Evolutionary conservation across 2,113 vertebrate species (phyloP).

Genomic region (Tamias sibiricus): DNA sequence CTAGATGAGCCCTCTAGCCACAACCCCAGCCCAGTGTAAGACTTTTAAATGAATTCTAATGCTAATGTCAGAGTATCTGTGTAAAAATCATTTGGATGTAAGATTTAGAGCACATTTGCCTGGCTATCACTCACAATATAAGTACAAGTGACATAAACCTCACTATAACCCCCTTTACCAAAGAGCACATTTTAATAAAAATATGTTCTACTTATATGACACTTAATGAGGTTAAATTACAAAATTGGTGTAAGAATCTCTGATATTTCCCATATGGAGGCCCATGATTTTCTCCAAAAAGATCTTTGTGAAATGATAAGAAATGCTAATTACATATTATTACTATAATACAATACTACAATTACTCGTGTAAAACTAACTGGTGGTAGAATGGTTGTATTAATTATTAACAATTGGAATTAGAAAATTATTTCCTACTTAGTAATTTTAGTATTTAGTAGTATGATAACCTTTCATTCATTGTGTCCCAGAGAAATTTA

Average conservation of each 20-base stretch:
- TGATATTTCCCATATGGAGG: not conserved
- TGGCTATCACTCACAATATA: not conserved
- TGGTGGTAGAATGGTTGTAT: not conserved
- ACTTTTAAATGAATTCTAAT: slow-evolving; percentile 40
- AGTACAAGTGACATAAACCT: not conserved
- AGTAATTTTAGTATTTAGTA: slow-evolving; percentile 46
- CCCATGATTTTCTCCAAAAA: slow-evolving; percentile 22
- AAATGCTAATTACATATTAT: slow-evolving; percentile 44
- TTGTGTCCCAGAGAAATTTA: slow-evolving; percentile 25
- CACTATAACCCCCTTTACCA: slow-evolving; percentile 17
- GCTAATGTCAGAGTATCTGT: not conserved
- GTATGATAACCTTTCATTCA: not conserved
- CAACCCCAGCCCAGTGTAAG: not conserved
- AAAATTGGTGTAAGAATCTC: slow-evolving; percentile 45
- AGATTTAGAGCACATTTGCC: not conserved
- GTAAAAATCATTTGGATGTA: not conserved
- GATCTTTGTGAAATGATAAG: slow-evolving; percentile 47
- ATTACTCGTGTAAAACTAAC: slow-evolving; percentile 53
- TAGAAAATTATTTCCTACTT: slow-evolving; percentile 14
- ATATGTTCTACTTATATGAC: not conserved
- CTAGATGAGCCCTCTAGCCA: too few species aligned
- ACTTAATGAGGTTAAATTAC: slow-evolving; percentile 16
- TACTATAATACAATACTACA: not conserved
- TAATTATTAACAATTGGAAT: slow-evolving; percentile 40
- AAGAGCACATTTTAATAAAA: slow-evolving; percentile 45